These are phyloP conservation scores for Drosophila fuyamai DNA, from an alignment of 1,140 invertebrate genomes.

Conservation along the genomic window DNA sequence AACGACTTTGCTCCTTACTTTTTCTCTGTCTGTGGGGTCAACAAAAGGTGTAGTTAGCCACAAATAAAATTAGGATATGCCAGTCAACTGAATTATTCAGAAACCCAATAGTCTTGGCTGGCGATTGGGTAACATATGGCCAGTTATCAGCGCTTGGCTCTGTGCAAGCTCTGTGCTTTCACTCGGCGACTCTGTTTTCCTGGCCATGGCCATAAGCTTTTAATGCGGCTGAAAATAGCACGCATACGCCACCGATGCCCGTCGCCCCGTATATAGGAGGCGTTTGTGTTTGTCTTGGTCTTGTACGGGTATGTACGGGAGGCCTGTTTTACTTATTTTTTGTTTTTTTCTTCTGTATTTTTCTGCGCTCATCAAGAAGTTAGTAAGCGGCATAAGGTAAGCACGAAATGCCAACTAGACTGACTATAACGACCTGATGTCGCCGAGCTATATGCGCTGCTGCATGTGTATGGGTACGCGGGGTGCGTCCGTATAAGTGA, in stretches of 20 bases:
- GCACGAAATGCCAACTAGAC: constrained; percentile 82
- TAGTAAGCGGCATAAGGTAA: constrained; percentile 81
- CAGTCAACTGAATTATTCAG: constrained; percentile 25
- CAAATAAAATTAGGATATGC: constrained; percentile 11
- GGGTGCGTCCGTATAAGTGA: constrained; percentile 25
- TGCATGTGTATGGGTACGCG: constrained; percentile 22
- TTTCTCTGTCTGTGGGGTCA: too few relatives aligned
- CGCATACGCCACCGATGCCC: constrained; percentile 79
- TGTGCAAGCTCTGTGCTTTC: constrained; percentile 43
- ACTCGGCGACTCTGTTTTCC: constrained; percentile 38
- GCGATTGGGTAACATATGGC: constrained; percentile 40
- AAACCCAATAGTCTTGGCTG: constrained; percentile 10
- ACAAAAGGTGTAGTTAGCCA: background rate
- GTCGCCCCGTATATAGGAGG: constrained; percentile 27
- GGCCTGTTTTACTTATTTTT: constrained; percentile 17
- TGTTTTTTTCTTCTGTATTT: constrained; percentile 17
- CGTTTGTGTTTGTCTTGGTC: background rate
- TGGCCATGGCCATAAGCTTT: constrained; percentile 62
- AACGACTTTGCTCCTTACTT: too few relatives aligned
- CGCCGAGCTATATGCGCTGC: constrained; percentile 21
- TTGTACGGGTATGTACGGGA: constrained; percentile 10
- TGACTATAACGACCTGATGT: constrained; percentile 57
- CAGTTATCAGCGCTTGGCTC: constrained; percentile 40
- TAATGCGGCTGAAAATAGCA: constrained; percentile 81
- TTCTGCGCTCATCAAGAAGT: constrained; percentile 59